Percentiles rank a stretch among this genome's conserved stretches.
Evolutionary conservation across 1,140 invertebrate genomes (phyloP).

Genomic region (Melipona quadrifasciata): DNA sequence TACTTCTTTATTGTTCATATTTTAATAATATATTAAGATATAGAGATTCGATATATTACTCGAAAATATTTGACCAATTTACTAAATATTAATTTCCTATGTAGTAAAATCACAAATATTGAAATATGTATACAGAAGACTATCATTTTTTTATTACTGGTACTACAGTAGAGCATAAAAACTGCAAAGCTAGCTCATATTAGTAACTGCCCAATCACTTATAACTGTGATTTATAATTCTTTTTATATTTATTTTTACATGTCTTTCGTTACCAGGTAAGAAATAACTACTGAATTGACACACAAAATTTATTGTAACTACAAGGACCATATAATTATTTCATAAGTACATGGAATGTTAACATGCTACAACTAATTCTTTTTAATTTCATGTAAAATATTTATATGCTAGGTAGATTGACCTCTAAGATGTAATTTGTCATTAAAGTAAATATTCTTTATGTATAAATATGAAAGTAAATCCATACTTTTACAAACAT

Average conservation of each 20-base stretch:
- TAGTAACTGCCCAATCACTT: slow-evolving; percentile 46
- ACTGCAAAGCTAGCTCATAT: slow-evolving; percentile 32
- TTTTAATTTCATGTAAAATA: slow-evolving; percentile 41
- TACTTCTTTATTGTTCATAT: slow-evolving; percentile 33
- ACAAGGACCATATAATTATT: slow-evolving; percentile 51
- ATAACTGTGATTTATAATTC: slow-evolving; percentile 54
- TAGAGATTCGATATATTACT: slow-evolving; percentile 19
- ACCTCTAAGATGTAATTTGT: slow-evolving; percentile 40
- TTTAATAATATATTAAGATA: slow-evolving; percentile 8
- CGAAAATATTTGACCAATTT: slow-evolving; percentile 26
- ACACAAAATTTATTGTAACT: slow-evolving; percentile 45
- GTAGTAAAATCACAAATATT: slow-evolving; percentile 12
- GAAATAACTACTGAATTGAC: slow-evolving; percentile 26
- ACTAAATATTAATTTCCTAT: slow-evolving; percentile 32
- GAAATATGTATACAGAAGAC: neutral
- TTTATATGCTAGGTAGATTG: slow-evolving; percentile 42
- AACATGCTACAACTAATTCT: slow-evolving; percentile 38
- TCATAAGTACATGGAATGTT: slow-evolving; percentile 38
- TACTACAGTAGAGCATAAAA: slow-evolving; percentile 15
- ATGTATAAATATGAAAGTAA: slow-evolving; percentile 54
- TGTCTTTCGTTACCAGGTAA: slow-evolving; percentile 43
- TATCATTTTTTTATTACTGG: neutral
- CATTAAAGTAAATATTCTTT: slow-evolving; percentile 41
- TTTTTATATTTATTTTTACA: slow-evolving; percentile 57
- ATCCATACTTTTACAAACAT: slow-evolving; percentile 51